Evolutionary conservation across 2,797 vertebrate genomes (phyloP), one percentile per base, ranked within the genome.

Genomic region (Trichosurus vulpecula): DNA sequence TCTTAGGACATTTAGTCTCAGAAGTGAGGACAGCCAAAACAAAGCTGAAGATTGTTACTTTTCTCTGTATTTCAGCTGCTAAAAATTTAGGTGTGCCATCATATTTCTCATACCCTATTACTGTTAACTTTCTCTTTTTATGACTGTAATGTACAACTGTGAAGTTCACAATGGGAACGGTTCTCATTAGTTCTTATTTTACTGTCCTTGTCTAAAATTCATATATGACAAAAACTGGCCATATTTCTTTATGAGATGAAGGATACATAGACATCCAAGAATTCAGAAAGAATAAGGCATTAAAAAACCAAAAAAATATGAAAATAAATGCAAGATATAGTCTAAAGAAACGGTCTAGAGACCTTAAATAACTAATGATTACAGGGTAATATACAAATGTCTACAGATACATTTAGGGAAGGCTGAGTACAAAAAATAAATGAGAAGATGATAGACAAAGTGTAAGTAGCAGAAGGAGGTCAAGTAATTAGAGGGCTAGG

Each of bases 401-500:
- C 0, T 54, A 31, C 14, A 94, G 51, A 91, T 41, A 92, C 6
- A 96, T 10, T 94, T 92, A 94, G 1, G 0, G 1, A 81, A 52
- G 90, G 6, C 58, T 8, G 54, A 93, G 55, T 4, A 0, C 0
- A 35, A 87, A 94, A 96, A 96, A 95, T 94, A 91, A 61, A 51
- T 81, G 22, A 92, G 31, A 93, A 55, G 61, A 30, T 41, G 19
- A 87, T 58, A 92, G 89, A 52, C 90, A 95, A 9, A 58, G 19
- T 0, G 0, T 54, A 90, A 92, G 6, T 57, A 52, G 12, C 27
- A 95, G 95, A 96, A 96, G 22, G 6, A 95, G 11, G 54, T 81
- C n/a, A 95, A 97, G 94, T 29, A 52, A 96, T 91, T 93, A 54
- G 30, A 97, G 91, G 92, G 53, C 53, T 22, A 47, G 12, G 91